Evolutionary conservation across 2,113 vertebrate genomes (phyloP), one percentile per base, ranked within the genome.

Genomic region (Trichechus manatus): DNA sequence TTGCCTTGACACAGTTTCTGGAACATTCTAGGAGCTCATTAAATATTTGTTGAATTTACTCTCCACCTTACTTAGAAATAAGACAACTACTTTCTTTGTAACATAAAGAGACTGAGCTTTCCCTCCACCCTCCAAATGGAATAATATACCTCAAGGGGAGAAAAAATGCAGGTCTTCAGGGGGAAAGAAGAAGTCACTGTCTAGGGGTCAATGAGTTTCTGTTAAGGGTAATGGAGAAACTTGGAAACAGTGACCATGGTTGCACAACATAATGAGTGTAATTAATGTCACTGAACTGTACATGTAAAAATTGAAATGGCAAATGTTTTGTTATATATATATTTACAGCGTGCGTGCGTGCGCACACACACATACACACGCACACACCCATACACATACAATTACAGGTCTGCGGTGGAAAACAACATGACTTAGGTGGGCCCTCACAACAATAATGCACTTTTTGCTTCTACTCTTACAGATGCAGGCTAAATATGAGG

Each of bases 81-180:
- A 2, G 27, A 50, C 64, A 74, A 53, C 23, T 42, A 66, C 79
- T 96, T 97, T 95, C 33, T 93, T 91, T 74, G 85, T 96, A 89
- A 42, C 39, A 9, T 10, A 87, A 74, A 85, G 66, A 97, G 87
- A 87, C 33, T 53, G 33, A 72, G 75, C 36, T 22, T 70, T 79
- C 13, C 42, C 1, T 3, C 22, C 75, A 31, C 3, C 33, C 17
- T 9, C 53, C 29, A 72, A 36, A 44, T 93, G 74, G 63, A 89
- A 84, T 77, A 66, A 81, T 83, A 64, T 25, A 17, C 17, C n/a
- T 92, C 13, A 11, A 61, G 89, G 74, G 81, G 31, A 64, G 56
- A 81, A 66, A 91, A 36, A 90, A 70, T 22, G 47, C 33, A 66
- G 56, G 27, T 87, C 10, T 88, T 39, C 39, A 13, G 53, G 61